Evolutionary conservation across 35 echinoderm and acorn worm genomes (phyloP).

Genomic region (Apostichopus parvimensis): DNA sequence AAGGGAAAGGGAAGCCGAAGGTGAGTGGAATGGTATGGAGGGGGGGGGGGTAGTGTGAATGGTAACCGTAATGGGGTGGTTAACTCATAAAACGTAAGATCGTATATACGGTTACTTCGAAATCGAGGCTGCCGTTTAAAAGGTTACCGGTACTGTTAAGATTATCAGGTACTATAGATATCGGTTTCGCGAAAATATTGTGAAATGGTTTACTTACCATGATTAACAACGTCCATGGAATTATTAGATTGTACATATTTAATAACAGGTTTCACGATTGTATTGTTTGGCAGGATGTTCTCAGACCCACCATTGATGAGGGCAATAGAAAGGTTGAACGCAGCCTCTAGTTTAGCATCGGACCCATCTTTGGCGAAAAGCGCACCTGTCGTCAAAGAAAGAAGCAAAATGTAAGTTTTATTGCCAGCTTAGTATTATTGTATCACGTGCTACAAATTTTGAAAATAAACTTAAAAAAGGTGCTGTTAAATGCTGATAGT

Average conservation of each 20-base stretch:
- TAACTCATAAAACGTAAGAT: too few species aligned
- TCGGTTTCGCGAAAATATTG: too few species aligned
- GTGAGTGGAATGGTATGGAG: too few species aligned
- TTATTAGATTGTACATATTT: constrained; percentile 48
- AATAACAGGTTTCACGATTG: constrained; percentile 14
- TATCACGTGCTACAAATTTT: too few species aligned
- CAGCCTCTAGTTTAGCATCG: constrained; percentile 20
- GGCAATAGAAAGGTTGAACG: constrained; percentile 23
- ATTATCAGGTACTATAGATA: too few species aligned
- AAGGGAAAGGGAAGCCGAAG: too few species aligned
- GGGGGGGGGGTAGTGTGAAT: too few species aligned
- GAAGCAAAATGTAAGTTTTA: background rate
- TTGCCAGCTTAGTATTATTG: background rate
- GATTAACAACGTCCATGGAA: constrained; percentile 15
- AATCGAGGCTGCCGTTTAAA: too few species aligned
- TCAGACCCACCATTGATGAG: constrained; percentile 6
- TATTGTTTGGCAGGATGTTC: constrained; percentile 17
- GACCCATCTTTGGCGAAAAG: constrained; percentile 51
- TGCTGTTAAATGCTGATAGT: too few species aligned
- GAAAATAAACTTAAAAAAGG: background rate
- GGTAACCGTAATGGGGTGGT: too few species aligned
- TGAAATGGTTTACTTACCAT: constrained; percentile 20
- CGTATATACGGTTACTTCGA: too few species aligned
- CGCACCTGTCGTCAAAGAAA: constrained; percentile 14
- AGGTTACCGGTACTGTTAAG: too few species aligned